Evolutionary conservation across 2,113 vertebrate species (phyloP).

Genomic region (Chlorodrepanis virens): DNA sequence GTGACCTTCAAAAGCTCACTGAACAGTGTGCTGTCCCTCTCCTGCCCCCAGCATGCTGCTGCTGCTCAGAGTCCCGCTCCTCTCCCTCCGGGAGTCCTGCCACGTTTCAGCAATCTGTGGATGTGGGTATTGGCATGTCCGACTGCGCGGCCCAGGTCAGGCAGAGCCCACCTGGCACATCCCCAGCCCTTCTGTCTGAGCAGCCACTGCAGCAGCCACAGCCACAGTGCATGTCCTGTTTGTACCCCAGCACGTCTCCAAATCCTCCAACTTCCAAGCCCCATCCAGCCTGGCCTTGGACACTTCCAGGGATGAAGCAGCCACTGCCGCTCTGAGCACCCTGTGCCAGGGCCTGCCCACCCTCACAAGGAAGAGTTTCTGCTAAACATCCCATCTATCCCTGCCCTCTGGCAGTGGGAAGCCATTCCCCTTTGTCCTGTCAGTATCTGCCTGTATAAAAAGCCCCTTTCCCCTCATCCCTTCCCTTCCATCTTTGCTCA

Average conservation of each 20-base stretch:
- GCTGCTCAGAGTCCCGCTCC: not conserved
- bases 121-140: fast-evolving
- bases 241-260: fast-evolving
- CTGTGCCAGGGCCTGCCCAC: not conserved
- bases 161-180: not conserved
- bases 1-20: not conserved
- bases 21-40: fast-evolving
- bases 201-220: not conserved
- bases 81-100: fast-evolving
- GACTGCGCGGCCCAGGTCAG: fast-evolving
- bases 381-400: not conserved
- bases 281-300: fast-evolving
- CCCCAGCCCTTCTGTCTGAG: not conserved
- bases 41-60: not conserved
- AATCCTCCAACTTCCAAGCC: not conserved
- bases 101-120: fast-evolving
- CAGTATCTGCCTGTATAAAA: not conserved
- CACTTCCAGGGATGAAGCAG: not conserved
- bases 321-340: not conserved
- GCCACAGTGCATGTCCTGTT: fast-evolving
- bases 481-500: not conserved
- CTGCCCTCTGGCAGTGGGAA: not conserved
- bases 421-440: not conserved
- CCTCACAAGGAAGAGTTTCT: not conserved
- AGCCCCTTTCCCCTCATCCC: not conserved